These are phyloP conservation scores for Parochlus steinenii DNA, from an alignment of 2,888 invertebrate species.

Conservation along the genomic window DNA sequence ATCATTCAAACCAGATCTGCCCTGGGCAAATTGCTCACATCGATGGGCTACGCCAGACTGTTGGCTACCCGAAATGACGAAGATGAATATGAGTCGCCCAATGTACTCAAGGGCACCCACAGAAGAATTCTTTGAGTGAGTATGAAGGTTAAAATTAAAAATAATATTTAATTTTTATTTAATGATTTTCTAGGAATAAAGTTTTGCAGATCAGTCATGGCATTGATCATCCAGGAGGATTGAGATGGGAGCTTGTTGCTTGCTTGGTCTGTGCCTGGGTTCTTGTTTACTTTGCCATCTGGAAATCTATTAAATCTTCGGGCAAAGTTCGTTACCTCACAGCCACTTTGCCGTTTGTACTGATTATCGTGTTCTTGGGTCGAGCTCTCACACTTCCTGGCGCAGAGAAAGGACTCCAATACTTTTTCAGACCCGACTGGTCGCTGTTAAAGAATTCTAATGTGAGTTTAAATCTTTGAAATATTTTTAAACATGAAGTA, in stretches of 20 bases:
- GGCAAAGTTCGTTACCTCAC: slow-evolving; percentile 85
- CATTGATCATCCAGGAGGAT: slow-evolving; percentile 61
- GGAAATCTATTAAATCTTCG: slow-evolving; percentile 93
- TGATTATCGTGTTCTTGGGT: slow-evolving; percentile 71
- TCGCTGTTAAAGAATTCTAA: slow-evolving; percentile 63
- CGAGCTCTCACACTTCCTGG: slow-evolving; percentile 83
- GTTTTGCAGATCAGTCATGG: slow-evolving; percentile 72
- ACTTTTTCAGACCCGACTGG: slow-evolving; percentile 80
- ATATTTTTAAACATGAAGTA: not conserved
- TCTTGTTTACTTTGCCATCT: slow-evolving; percentile 86
- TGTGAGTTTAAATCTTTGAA: slow-evolving; percentile 29
- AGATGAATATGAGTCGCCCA: slow-evolving; percentile 45
- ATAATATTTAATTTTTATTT: slow-evolving; percentile 10
- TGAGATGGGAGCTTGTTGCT: slow-evolving; percentile 80
- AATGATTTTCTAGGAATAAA: slow-evolving; percentile 49
- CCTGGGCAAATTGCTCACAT: slow-evolving; percentile 79
- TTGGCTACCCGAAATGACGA: slow-evolving; percentile 50
- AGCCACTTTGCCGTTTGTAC: slow-evolving; percentile 77
- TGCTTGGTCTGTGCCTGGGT: slow-evolving; percentile 87
- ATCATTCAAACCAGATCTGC: slow-evolving; percentile 70
- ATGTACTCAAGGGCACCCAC: slow-evolving; percentile 65
- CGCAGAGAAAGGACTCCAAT: slow-evolving; percentile 66
- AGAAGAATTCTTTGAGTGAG: slow-evolving; percentile 86
- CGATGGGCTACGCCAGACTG: slow-evolving; percentile 52
- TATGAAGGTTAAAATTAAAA: slow-evolving; percentile 15